phyloP scores from a whole-genome alignment of 2,888 invertebrate species.

The Gymnocheta viridis region DNA sequence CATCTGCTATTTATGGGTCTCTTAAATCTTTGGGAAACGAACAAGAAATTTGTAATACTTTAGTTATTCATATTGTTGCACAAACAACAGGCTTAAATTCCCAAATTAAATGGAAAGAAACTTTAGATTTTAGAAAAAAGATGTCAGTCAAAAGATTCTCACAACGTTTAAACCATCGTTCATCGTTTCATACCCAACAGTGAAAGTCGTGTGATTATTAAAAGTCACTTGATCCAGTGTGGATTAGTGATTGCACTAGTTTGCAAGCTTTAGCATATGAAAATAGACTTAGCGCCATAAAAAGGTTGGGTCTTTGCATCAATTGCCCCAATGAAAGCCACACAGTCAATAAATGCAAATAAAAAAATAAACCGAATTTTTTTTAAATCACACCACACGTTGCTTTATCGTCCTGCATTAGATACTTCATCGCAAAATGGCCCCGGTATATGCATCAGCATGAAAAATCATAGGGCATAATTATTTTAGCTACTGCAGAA shows the following conservation, averaged over 20 bases:
- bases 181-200: constrained; percentile 2
- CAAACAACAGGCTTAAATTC: constrained; percentile 1
- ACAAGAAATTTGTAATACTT: constrained; percentile 14
- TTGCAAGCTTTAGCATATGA: no score
- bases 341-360: constrained; percentile 39
- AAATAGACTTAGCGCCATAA: constrained; percentile 46
- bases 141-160: constrained; percentile 28
- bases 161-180: neutral
- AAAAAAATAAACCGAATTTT: constrained; percentile 30
- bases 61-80: neutral
- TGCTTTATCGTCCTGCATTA: constrained; percentile 34
- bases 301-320: constrained; percentile 53
- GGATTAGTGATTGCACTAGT: constrained; percentile 41
- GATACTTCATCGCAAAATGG: neutral
- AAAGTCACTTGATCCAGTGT: constrained; percentile 38
- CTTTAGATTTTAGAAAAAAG: no score
- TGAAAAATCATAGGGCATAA: neutral
- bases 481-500: no score
- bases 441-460: neutral
- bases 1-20: constrained; percentile 16
- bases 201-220: constrained; percentile 11
- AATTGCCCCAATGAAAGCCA: constrained; percentile 61
- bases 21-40: neutral
- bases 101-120: constrained; percentile 58
- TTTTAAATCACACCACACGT: constrained; percentile 51